These are phyloP conservation scores for Hypomecis atomaria DNA, from an alignment of 2,888 invertebrate species.

Conservation along the genomic window DNA sequence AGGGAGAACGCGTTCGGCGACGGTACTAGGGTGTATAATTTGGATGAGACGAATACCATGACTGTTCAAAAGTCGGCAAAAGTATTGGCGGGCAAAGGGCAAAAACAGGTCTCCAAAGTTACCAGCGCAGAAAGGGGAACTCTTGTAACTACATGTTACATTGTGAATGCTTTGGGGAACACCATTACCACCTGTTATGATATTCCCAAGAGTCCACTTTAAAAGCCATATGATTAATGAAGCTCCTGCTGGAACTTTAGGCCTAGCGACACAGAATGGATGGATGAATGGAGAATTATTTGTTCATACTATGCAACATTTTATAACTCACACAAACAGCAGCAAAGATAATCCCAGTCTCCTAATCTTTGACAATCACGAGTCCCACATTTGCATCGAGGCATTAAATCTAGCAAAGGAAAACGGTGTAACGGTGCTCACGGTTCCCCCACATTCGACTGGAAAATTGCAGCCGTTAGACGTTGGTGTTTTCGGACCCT, in stretches of 20 bases:
- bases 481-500: not conserved
- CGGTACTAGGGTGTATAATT: constrained; percentile 9
- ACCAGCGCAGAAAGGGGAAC: constrained; percentile 29
- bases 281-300: constrained; percentile 5
- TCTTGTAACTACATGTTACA: not conserved
- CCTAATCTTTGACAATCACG: not conserved
- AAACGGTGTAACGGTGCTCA: not conserved
- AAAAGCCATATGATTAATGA: not conserved
- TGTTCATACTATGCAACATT: not conserved
- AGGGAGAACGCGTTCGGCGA: constrained; percentile 9
- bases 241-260: constrained; percentile 9
- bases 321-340: too few relatives aligned
- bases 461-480: not conserved
- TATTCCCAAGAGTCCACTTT: not conserved
- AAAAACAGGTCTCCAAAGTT: constrained; percentile 30
- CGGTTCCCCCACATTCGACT: not conserved
- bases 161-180: not conserved
- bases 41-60: constrained; percentile 18
- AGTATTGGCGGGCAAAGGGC: constrained; percentile 28
- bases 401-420: constrained; percentile 4
- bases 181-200: not conserved
- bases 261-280: not conserved
- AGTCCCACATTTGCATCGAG: not conserved
- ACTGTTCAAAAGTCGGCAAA: constrained; percentile 28
- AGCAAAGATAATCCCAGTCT: constrained; percentile 7